A percentile compares a stretch with the other conserved stretches of the same genome.
phyloP scores from a whole-genome alignment of 53 echinoderm and acorn worm species.

The Paelopatides confundens region DNA sequence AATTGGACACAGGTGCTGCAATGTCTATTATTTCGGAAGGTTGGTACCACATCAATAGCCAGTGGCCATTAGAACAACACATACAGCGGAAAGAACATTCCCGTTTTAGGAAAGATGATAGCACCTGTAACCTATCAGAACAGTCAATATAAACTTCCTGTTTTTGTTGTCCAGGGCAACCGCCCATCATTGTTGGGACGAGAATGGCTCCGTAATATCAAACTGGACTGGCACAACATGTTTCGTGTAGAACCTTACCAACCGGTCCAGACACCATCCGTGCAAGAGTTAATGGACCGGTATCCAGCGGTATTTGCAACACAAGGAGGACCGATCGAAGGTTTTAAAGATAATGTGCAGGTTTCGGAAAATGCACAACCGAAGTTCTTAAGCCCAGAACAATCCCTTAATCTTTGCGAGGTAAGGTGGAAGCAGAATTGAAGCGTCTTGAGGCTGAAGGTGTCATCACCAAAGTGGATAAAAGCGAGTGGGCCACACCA shows the following conservation, averaged over 20 bases:
- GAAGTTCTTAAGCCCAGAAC: conserved; percentile 41
- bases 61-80: conserved; percentile 27
- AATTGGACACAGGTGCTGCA: conserved; percentile 41
- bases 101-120: conserved; percentile 26
- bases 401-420: conserved; percentile 61
- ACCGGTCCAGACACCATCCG: background rate
- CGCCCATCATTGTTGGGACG: conserved; percentile 22
- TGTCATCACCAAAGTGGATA: conserved; percentile 31
- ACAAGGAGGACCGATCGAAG: conserved; percentile 37
- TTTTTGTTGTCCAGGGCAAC: background rate
- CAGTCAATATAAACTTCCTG: background rate
- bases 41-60: conserved; percentile 18
- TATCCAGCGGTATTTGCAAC: conserved; percentile 47
- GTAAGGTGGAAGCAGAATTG: conserved; percentile 52
- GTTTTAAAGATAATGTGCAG: conserved; percentile 41
- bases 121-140: background rate
- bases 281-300: background rate
- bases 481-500: conserved; percentile 56
- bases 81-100: conserved; percentile 26
- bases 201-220: conserved; percentile 27
- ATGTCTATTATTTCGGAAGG: background rate
- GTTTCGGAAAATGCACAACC: conserved; percentile 46
- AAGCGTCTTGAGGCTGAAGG: conserved; percentile 29
- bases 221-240: conserved; percentile 43
- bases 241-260: background rate